Evolutionary conservation across 2,797 vertebrate species (phyloP).

Genomic region (Enteromius mattozi): DNA sequence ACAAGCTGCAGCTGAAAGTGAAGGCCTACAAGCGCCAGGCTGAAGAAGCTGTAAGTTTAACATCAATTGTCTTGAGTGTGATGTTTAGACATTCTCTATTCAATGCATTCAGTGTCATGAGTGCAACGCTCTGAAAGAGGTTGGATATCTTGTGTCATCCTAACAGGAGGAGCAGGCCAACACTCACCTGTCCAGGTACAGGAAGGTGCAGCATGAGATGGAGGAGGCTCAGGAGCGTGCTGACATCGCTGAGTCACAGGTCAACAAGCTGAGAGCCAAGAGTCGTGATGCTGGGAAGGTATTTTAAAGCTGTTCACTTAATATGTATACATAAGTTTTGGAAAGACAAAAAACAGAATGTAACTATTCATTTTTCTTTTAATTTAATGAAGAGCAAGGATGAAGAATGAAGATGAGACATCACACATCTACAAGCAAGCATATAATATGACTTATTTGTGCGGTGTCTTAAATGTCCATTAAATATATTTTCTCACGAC

Average conservation of each 20-base stretch:
- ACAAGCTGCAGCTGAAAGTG: slow-evolving; percentile 91
- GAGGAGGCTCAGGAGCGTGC: slow-evolving; percentile 80
- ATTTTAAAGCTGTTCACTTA: no score
- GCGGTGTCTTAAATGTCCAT: no score
- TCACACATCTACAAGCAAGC: no score
- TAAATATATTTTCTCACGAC: no score
- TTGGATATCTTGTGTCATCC: slow-evolving; percentile 30
- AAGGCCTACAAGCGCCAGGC: slow-evolving; percentile 90
- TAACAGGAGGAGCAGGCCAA: slow-evolving; percentile 81
- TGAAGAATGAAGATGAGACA: no score
- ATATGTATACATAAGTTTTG: no score
- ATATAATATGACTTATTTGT: no score
- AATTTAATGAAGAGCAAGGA: no score
- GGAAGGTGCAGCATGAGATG: slow-evolving; percentile 80
- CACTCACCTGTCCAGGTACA: slow-evolving; percentile 77
- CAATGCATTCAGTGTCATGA: not conserved
- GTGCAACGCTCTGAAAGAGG: not conserved
- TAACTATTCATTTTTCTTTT: no score
- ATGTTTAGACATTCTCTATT: not conserved
- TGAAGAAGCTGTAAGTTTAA: slow-evolving; percentile 86
- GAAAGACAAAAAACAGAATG: no score
- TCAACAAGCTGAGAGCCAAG: slow-evolving; percentile 81
- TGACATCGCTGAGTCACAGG: slow-evolving; percentile 81
- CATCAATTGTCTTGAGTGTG: slow-evolving; percentile 5
- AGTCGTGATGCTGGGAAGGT: slow-evolving; percentile 76